Conservation (phyloP, 2,888 invertebrate genomes). For the Trachelus iudaicus region DNA sequence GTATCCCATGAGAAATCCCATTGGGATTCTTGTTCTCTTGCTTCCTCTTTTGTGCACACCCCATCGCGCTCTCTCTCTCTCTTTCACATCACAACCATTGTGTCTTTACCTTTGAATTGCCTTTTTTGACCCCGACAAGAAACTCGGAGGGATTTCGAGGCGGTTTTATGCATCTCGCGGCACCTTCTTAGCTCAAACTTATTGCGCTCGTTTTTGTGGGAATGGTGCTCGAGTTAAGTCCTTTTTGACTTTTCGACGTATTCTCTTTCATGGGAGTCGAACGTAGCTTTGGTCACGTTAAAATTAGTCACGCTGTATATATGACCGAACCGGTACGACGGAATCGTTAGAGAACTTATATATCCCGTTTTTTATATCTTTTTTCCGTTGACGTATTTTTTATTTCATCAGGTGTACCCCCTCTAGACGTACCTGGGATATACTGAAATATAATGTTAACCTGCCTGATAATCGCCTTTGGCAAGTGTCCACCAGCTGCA, state of each 20-base stretch:
- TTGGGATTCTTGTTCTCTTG: conserved; percentile 2
- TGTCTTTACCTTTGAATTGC: neutral
- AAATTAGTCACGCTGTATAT: neutral
- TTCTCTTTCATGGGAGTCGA: neutral
- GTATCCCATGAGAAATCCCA: conserved; percentile 20
- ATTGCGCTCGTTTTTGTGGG: neutral
- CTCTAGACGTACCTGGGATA: neutral
- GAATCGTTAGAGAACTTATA: neutral
- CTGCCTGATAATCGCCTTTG: conserved; percentile 26
- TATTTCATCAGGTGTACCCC: neutral
- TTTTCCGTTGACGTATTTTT: neutral
- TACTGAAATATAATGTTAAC: neutral
- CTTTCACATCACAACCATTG: neutral
- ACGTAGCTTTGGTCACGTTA: neutral
- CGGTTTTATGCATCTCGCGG: conserved; percentile 10
- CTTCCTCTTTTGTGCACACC: neutral
- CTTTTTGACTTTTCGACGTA: neutral
- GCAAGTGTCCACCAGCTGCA: conserved; percentile 36
- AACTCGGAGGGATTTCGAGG: conserved; percentile 1
- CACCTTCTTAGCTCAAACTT: neutral
- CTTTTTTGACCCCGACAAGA: conserved; percentile 1
- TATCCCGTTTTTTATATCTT: neutral
- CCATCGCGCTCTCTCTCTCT: neutral
- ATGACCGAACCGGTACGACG: neutral
- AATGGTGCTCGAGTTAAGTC: neutral